Evolutionary conservation across 2,113 vertebrate genomes (phyloP), one percentile per base, ranked within the genome.

Genomic region (Apteryx mantelli): DNA sequence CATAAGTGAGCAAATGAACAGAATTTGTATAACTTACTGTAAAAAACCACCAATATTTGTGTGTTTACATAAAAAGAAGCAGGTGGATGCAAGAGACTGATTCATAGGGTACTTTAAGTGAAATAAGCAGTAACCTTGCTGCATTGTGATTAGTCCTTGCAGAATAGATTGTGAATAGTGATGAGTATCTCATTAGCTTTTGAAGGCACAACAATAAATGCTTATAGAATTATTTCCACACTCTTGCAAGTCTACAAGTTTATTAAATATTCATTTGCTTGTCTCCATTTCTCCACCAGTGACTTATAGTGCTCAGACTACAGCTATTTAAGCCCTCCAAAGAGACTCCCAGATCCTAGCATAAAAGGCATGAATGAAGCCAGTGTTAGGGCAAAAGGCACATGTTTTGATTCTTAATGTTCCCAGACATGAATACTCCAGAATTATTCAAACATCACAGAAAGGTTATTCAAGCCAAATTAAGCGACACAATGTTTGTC

Each of bases 341-440:
- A 84, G 56, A 68, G 68, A 81, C 28, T 58, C 16, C 73, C 88
- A 52, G 32, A 46, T 58, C 30, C 38, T 86, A 83, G 61, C 60
- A 95, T 26, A n/a, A 79, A 88, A 95, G 44, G 58, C 68, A 90
- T 58, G 69, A 93, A 78, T 63, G 55, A 84, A 89, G 30, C 44
- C 89, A 78, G 32, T 48, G 48, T 65, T 11, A 17, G 5, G 11
- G 48, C 24, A 73, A 71, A 83, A 79, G 56, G 48, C 88, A 10
- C 50, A 58, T 3, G 12, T 48, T 89, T 79, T 79, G 61, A 76
- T 75, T 90, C 61, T 70, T 75, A 58, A 58, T 19, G 11, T 77
- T 89, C 56, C 56, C 48, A 73, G 63, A 28, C 32, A 56, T 1
- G 21, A 86, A 83, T 48, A 48, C 38, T 77, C 11, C 7, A 61